Evolutionary conservation across 2,888 invertebrate species (phyloP), one percentile per base, ranked within the genome.

Genomic region (Rotaria sp.): DNA sequence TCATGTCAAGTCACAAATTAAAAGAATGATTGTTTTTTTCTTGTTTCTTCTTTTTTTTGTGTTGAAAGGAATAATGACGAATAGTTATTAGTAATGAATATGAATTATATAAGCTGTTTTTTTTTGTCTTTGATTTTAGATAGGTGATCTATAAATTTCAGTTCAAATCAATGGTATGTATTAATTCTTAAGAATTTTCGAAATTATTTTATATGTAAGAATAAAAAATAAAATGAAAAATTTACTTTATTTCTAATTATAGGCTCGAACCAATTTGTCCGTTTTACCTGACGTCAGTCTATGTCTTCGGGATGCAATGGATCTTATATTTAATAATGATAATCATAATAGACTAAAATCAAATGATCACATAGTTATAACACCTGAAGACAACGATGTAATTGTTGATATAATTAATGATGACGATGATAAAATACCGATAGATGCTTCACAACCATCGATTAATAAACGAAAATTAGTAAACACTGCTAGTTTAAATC

Each of bases 321-420:
- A 57, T 57, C n/a, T n/a, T 57, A 57, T 57, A n/a, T 57, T 57
- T n/a, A 57, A 57, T n/a, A 57, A 57, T 57, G 57, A n/a, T n/a
- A 57, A 57, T n/a, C n/a, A 26, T 7, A 57, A 57, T n/a, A 24
- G n/a, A 57, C n/a, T 57, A n/a, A n/a, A 57, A n/a, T 2, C 24
- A 7, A 57, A 10, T 10, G n/a, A 57, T 57, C 57, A 26, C n/a
- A 57, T 7, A 57, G 11, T 57, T n/a, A 57, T 57, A 7, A 57
- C 57, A 57, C 26, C 57, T 4, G 57, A 57, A 10, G 57, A 57
- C 2, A 57, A 8, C n/a, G 57, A 57, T n/a, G n/a, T 10, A 7
- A 57, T 57, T n/a, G 11, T 57, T n/a, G 57, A 57, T 57, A 11
- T 57, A 7, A n/a, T 57, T 8, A 57, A 57, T 57, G 57, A 57